Evolutionary conservation across 2,113 vertebrate species (phyloP), one percentile per base, ranked within the genome.

Genomic region (Megaleporinus macrocephalus): DNA sequence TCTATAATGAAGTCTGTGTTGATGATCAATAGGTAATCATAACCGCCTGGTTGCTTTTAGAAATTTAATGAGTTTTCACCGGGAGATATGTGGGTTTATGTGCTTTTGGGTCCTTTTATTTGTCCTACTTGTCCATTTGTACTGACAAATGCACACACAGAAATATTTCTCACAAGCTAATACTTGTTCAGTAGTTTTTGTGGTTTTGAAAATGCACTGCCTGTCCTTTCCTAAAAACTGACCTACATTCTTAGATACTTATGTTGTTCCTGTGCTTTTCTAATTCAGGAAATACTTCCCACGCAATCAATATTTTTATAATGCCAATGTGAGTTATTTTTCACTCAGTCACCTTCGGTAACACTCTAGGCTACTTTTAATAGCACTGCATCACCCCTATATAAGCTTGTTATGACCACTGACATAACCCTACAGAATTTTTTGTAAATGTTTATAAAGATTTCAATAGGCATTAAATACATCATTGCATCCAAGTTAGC

Each of bases 11-110:
- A 66, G 55, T 65, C 73, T 66, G 68, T 69, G 59, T 4, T 20
- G 26, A 41, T 71, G 62, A 78, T 86, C 78, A 51, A 83, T 83
- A 83, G 5, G n/a, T 74, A 83, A 81, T 83, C 81, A 70, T 80
- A 77, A 80, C 78, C 61, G 24, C 29, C 33, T 15, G 44, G 44
- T 49, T 80, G 30, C 73, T 76, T 22, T 61, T 71, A 63, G 65
- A 27, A 12, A 68, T 83, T 72, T 61, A 29, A 74, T 77, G 49
- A 77, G 65, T 44, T 65, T 75, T 76, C 66, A 51, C n/a, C 27
- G 27, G 41, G 18, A 59, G 73, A 27, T 20, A 36, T 69, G 66
- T 75, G 57, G 55, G 68, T 78, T 33, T 59, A 20, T 76, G 44
- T 29, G 18, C 26, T 29, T 81, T 57, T 78, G n/a, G 5, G 70